phyloP scores from a whole-genome alignment of 1,140 invertebrate species.

The Drosophila rhopaloa region DNA sequence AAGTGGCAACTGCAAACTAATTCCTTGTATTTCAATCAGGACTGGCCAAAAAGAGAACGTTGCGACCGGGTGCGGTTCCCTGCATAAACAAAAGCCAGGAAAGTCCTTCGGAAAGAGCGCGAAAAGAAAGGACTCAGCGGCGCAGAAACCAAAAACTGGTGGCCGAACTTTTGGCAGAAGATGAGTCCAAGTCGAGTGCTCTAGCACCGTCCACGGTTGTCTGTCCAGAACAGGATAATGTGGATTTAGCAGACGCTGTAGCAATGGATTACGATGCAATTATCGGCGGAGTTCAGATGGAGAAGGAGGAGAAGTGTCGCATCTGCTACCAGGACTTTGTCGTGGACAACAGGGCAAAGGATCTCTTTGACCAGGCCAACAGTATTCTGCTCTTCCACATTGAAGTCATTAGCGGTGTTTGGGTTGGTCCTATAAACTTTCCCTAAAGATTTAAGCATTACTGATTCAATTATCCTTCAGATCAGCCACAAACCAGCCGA shows the following conservation, averaged over 20 bases:
- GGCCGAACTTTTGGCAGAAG: slow-evolving; percentile 23
- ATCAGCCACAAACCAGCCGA: slow-evolving; percentile 28
- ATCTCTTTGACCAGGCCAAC: slow-evolving; percentile 47
- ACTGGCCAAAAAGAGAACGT: slow-evolving; percentile 31
- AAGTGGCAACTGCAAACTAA: too few species aligned
- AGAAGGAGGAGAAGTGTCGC: slow-evolving; percentile 33
- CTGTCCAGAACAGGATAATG: neutral
- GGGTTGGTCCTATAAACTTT: slow-evolving; percentile 28
- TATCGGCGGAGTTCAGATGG: neutral
- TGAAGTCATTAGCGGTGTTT: slow-evolving; percentile 71
- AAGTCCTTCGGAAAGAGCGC: slow-evolving; percentile 13
- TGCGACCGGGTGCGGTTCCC: slow-evolving; percentile 35
- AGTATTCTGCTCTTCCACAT: slow-evolving; percentile 62
- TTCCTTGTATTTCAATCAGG: slow-evolving; percentile 1
- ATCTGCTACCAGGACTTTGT: slow-evolving; percentile 41
- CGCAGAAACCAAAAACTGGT: slow-evolving; percentile 38
- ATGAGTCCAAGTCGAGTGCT: neutral
- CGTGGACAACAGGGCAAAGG: slow-evolving; percentile 31
- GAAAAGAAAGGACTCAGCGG: slow-evolving; percentile 9
- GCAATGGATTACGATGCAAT: neutral
- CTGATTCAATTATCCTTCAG: slow-evolving; percentile 9
- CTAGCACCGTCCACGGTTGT: slow-evolving; percentile 1
- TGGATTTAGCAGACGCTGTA: slow-evolving; percentile 8
- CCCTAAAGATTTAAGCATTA: neutral
- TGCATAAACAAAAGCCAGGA: slow-evolving; percentile 31